A percentile compares a stretch with the other conserved stretches of the same genome.
phyloP scores from a whole-genome alignment of 1,140 invertebrate genomes.

The Mylabris phalerata region DNA sequence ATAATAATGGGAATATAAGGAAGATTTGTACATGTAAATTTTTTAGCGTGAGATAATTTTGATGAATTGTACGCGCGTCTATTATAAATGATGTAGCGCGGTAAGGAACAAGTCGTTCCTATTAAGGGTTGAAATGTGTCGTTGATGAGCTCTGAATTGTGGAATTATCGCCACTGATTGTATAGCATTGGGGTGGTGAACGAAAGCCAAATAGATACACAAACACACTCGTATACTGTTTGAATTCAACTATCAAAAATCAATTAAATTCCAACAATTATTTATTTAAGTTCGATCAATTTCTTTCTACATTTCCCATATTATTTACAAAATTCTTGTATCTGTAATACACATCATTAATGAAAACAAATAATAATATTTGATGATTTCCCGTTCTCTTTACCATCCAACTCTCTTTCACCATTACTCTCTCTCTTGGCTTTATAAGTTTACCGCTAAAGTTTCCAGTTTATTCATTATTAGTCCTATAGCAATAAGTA shows the following conservation, averaged over 20 bases:
- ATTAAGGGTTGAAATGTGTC: conserved; percentile 38
- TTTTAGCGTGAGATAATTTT: conserved; percentile 11
- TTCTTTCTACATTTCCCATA: too few relatives aligned
- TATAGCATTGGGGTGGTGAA: conserved; percentile 18
- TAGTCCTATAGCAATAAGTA: conserved; percentile 28
- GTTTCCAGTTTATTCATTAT: conserved; percentile 24
- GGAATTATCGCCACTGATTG: conserved; percentile 39
- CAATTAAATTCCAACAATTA: too few relatives aligned
- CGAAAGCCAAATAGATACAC: not conserved
- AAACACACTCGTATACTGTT: too few relatives aligned
- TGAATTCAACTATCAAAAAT: too few relatives aligned
- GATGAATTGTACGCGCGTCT: conserved; percentile 9
- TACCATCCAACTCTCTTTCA: too few relatives aligned
- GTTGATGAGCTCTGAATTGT: conserved; percentile 40
- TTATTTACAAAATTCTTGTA: too few relatives aligned
- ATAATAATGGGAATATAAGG: too few relatives aligned
- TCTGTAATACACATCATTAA: conserved; percentile 16
- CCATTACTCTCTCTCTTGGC: not conserved
- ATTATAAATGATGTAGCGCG: conserved; percentile 11
- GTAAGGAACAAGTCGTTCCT: conserved; percentile 35
- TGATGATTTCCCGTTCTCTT: conserved; percentile 11
- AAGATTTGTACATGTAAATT: not conserved
- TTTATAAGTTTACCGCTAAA: conserved; percentile 22
- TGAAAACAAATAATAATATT: conserved; percentile 26
- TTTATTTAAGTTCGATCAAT: too few relatives aligned